These are phyloP conservation scores for Lepidothrix coronata DNA, from an alignment of 2,113 vertebrate genomes.

Conservation along the genomic window DNA sequence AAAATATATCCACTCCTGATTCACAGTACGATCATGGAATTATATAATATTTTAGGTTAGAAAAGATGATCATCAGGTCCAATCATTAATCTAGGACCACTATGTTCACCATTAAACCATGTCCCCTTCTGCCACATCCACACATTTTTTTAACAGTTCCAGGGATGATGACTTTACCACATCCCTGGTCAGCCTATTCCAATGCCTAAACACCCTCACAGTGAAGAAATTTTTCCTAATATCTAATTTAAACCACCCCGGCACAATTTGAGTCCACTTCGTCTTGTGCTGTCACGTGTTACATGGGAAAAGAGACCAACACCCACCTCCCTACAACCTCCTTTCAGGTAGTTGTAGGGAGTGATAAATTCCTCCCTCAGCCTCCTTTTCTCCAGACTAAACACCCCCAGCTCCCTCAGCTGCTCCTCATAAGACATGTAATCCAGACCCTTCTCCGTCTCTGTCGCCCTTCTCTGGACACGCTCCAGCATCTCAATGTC, in stretches of 20 bases:
- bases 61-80: background rate
- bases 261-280: background rate
- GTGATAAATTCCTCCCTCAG: fast-evolving
- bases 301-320: fast-evolving
- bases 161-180: background rate
- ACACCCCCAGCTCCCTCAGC: background rate
- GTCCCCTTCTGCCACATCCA: background rate
- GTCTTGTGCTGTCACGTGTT: background rate
- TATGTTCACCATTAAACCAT: background rate
- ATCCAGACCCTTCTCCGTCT: background rate
- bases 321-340: fast-evolving
- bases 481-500: background rate
- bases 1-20: background rate
- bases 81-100: background rate
- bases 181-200: background rate
- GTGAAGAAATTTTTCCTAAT: background rate
- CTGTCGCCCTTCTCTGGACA: background rate
- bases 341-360: background rate
- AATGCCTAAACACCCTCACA: background rate
- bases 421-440: background rate
- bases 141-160: background rate
- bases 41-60: background rate
- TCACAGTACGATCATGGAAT: background rate
- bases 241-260: background rate
- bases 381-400: background rate